phyloP scores from a whole-genome alignment of 2,797 vertebrate genomes.

The Thripadectes ignobilis region DNA sequence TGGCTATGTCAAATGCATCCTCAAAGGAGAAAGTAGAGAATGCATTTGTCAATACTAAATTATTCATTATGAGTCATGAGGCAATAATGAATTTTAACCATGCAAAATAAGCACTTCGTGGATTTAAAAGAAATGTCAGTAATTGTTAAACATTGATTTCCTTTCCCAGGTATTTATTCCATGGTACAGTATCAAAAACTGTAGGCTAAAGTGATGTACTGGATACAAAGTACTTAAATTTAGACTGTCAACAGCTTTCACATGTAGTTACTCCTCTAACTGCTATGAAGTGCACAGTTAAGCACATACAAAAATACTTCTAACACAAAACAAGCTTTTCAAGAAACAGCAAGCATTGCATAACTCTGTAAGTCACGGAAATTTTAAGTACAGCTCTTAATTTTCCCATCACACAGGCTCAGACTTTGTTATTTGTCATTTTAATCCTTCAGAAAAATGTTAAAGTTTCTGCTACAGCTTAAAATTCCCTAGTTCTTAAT shows the following conservation, averaged over 20 bases:
- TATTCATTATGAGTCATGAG: neutral
- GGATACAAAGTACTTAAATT: neutral
- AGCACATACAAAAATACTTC: neutral
- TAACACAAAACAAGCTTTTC: neutral
- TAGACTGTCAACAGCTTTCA: neutral
- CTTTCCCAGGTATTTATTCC: neutral
- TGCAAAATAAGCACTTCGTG: neutral
- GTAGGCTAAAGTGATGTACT: neutral
- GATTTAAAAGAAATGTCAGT: neutral
- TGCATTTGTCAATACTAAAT: neutral
- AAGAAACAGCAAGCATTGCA: neutral
- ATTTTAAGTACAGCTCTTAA: neutral
- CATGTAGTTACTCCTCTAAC: neutral
- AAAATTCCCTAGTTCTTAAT: conserved; percentile 16
- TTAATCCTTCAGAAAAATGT: neutral
- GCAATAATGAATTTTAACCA: neutral
- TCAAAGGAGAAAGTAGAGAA: neutral
- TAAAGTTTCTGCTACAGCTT: neutral
- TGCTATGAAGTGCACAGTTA: neutral
- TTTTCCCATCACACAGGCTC: neutral
- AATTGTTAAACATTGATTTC: neutral
- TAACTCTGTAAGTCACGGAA: neutral
- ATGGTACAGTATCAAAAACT: accelerated
- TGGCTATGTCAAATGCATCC: neutral
- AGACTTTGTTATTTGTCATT: neutral